A percentile compares a stretch with the other conserved stretches of the same genome.
Conservation (phyloP, 1,140 invertebrate genomes). For the Sycophaga agraensis region DNA sequence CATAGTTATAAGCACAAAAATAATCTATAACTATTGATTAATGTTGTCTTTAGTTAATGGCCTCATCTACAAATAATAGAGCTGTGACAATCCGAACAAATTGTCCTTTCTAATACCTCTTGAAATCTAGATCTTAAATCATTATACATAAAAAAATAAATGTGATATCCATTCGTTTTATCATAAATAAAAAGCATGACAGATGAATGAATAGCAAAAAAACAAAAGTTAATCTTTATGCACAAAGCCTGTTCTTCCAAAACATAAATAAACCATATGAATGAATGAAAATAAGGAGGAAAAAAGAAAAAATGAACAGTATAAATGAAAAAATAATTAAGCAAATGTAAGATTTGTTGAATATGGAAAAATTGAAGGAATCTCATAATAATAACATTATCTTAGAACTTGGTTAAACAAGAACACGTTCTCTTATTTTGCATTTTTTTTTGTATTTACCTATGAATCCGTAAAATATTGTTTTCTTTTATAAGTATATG, state of each 20-base stretch:
- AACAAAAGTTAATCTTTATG: constrained; percentile 17
- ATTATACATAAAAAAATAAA: neutral
- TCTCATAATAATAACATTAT: constrained; percentile 24
- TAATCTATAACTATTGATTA: neutral
- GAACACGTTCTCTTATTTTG: neutral
- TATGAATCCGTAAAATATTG: neutral
- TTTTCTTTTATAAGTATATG: neutral
- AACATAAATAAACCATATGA: neutral
- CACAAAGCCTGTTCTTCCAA: constrained; percentile 27
- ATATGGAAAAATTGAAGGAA: constrained; percentile 6
- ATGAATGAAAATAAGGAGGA: no score
- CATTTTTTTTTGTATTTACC: neutral
- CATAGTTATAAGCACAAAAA: no score
- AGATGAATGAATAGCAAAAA: neutral
- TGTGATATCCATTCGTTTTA: constrained; percentile 6
- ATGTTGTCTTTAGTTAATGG: neutral
- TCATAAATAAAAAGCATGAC: neutral
- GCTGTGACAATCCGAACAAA: constrained; percentile 21
- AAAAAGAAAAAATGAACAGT: neutral
- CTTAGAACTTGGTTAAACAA: constrained; percentile 13
- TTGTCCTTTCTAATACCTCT: constrained; percentile 9
- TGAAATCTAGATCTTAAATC: neutral
- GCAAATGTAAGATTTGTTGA: neutral
- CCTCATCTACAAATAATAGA: constrained; percentile 1
- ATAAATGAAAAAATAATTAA: neutral